Evolutionary conservation across 2,113 vertebrate species (phyloP), one percentile per base, ranked within the genome.

Genomic region (Catharus minimus): DNA sequence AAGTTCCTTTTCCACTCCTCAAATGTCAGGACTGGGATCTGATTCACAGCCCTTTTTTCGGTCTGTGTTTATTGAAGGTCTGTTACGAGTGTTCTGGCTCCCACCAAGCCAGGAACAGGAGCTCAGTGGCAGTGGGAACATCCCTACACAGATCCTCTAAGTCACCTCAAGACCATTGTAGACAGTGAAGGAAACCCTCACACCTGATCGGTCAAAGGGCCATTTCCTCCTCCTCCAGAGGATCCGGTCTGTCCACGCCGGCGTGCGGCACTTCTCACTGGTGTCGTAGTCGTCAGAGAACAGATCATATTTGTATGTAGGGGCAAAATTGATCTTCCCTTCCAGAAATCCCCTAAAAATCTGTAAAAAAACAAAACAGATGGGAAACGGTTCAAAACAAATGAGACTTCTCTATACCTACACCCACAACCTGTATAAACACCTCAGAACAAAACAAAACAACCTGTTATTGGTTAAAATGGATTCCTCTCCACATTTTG

Each of bases 271-370:
- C 96, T 99, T 99, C 90, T 99, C 99, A 64, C 99, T 99, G 82
- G 99, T 99, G 96, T 99, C 99, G 33, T 99, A 99, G 93, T 99
- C 99, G 38, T 99, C 99, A 13, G 99, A 99, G 98, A 99, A 99
- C 74, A 99, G 98, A 95, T 99, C 99, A 32, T 99, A 99, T 84
- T 99, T 99, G 86, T 99, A 99, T 1, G 99, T 99, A 15, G 99
- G 99, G 58, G 99, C 98, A 96, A 99, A 99, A 95, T 98, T 98
- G 68, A 99, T 95, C 84, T 99, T 98, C 24, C 99, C 99, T 90
- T 99, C 99, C 86, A 98, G 97, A 93, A 99, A 99, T 47, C 98
- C 98, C 78, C 98, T 97, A 93, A 99, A 99, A 82, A 99, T 97
- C 99, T 99, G 95, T 79, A 92, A 88, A 92, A 92, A 92, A 92